Evolutionary conservation across 2,113 vertebrate species (phyloP).

Genomic region (Telmatochromis sp.): DNA sequence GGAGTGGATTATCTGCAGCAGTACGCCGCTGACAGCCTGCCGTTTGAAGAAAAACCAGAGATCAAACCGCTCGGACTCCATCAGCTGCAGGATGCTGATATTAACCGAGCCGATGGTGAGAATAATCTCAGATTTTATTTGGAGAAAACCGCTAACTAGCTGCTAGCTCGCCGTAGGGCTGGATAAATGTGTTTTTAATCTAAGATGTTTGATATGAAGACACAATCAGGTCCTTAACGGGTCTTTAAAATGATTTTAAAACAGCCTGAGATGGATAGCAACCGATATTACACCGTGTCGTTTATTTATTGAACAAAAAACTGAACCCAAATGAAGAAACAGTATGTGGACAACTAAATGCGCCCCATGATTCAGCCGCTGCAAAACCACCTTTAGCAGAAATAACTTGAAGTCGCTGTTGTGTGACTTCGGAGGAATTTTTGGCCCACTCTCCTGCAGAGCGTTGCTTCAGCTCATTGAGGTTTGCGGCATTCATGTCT

Average conservation of each 20-base stretch:
- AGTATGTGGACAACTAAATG: neutral
- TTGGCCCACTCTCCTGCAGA: neutral
- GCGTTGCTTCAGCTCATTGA: neutral
- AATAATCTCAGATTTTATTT: neutral
- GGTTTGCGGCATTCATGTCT: neutral
- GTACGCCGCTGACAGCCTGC: neutral
- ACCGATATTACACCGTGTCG: neutral
- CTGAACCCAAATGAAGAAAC: neutral
- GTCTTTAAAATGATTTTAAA: neutral
- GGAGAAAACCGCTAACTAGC: neutral
- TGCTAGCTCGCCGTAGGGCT: neutral
- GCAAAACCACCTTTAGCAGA: neutral
- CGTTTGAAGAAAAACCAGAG: neutral
- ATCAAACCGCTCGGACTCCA: neutral
- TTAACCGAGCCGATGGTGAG: neutral
- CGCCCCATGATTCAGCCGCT: neutral
- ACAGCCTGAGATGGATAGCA: neutral
- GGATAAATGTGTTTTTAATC: fast-evolving
- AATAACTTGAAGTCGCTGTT: neutral
- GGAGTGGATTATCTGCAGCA: neutral
- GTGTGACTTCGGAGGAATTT: neutral
- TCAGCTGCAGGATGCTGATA: neutral
- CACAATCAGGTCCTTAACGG: neutral
- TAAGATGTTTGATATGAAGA: neutral
- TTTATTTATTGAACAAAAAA: neutral